Evolutionary conservation across 2,888 invertebrate genomes (phyloP).

Genomic region (Theretra japonica): DNA sequence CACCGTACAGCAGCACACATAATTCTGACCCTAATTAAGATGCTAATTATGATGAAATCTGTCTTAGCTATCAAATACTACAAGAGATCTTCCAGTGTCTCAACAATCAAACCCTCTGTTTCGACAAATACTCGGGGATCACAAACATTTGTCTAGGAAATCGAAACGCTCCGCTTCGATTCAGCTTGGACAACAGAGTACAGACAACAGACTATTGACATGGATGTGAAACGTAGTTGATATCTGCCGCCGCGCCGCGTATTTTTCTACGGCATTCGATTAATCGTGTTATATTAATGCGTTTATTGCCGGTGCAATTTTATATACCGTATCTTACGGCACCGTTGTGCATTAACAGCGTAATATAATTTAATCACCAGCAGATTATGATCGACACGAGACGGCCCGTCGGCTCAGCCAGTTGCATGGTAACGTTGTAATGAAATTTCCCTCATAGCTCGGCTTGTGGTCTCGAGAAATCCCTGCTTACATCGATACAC

Average conservation of each 20-base stretch:
- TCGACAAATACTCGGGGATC: too few relatives aligned
- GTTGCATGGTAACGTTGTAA: neutral
- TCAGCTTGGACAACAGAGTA: neutral
- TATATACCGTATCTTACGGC: neutral
- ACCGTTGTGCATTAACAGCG: neutral
- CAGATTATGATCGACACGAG: neutral
- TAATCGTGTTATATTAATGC: constrained; percentile 10
- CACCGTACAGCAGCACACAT: too few relatives aligned
- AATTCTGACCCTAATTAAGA: too few relatives aligned
- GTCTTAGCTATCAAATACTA: too few relatives aligned
- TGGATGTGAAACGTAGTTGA: neutral
- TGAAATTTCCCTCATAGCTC: neutral
- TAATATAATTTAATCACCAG: constrained; percentile 22
- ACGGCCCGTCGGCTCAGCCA: neutral
- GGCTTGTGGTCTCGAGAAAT: neutral
- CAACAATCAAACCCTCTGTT: too few relatives aligned
- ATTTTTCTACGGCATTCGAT: neutral
- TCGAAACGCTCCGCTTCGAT: too few relatives aligned
- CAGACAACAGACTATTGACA: neutral
- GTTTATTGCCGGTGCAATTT: constrained; percentile 1
- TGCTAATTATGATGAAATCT: too few relatives aligned
- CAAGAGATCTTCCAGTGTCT: too few relatives aligned
- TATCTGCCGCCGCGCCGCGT: neutral
- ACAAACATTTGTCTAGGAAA: too few relatives aligned
- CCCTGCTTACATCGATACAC: neutral